These are phyloP conservation scores for Natrix natrix DNA, from an alignment of 2,797 vertebrate genomes.

Conservation along the genomic window DNA sequence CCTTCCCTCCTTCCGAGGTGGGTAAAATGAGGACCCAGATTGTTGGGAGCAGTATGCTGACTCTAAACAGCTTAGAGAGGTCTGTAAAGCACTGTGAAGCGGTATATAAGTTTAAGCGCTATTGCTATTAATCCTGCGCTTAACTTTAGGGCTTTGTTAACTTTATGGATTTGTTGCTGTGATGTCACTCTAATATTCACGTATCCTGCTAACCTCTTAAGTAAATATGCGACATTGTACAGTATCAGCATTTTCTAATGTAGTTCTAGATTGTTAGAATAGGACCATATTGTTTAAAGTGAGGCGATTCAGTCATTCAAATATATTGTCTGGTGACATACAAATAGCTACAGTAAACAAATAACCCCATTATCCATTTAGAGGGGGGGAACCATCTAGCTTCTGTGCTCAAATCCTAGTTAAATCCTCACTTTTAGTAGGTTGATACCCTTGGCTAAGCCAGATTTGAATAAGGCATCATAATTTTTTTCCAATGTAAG, in stretches of 20 bases:
- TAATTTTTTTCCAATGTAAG: background rate
- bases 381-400: background rate
- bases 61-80: too few species aligned
- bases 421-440: background rate
- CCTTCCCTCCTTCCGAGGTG: too few species aligned
- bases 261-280: background rate
- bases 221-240: background rate
- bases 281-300: background rate
- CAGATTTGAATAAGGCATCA: background rate
- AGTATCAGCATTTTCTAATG: background rate
- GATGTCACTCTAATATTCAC: background rate
- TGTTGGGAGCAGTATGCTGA: too few species aligned
- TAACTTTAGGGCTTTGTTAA: background rate
- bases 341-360: background rate
- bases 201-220: background rate
- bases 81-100: too few species aligned
- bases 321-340: background rate
- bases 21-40: too few species aligned
- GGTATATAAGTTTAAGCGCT: too few species aligned
- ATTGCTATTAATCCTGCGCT: background rate
- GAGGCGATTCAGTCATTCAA: background rate
- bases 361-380: background rate
- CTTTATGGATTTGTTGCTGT: background rate
- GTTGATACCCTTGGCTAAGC: background rate
- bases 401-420: background rate